Conservation (phyloP, 2,113 vertebrate species). For the Empidonax traillii region DNA sequence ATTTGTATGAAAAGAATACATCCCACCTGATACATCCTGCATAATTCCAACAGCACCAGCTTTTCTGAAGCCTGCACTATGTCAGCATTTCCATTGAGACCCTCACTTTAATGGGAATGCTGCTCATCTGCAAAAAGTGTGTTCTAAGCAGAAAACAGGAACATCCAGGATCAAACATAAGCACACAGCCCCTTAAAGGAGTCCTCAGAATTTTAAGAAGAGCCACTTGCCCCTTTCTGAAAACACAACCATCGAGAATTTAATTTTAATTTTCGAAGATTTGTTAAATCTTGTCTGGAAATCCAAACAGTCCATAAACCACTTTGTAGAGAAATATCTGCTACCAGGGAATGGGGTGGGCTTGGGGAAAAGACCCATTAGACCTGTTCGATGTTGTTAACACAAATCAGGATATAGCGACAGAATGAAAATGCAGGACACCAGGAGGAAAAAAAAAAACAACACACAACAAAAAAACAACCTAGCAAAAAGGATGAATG, state of each 20-base stretch:
- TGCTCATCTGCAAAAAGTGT: conserved; percentile 34
- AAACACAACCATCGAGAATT: neutral
- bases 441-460: rapidly evolving
- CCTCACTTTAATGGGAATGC: conserved; percentile 30
- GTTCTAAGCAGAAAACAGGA: conserved; percentile 33
- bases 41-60: neutral
- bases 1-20: neutral
- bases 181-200: neutral
- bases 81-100: conserved; percentile 54
- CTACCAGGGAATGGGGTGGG: neutral
- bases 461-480: neutral
- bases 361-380: neutral
- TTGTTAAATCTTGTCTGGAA: neutral
- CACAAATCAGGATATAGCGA: neutral
- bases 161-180: neutral
- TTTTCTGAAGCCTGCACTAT: neutral
- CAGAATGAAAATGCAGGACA: neutral
- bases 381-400: neutral
- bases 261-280: neutral
- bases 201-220: neutral
- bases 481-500: neutral
- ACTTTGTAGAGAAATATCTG: neutral
- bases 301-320: neutral
- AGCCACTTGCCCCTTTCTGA: neutral
- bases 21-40: neutral